Base-by-base conservation (phyloP, 2,797 vertebrate species). In the Parambassis ranga region DNA sequence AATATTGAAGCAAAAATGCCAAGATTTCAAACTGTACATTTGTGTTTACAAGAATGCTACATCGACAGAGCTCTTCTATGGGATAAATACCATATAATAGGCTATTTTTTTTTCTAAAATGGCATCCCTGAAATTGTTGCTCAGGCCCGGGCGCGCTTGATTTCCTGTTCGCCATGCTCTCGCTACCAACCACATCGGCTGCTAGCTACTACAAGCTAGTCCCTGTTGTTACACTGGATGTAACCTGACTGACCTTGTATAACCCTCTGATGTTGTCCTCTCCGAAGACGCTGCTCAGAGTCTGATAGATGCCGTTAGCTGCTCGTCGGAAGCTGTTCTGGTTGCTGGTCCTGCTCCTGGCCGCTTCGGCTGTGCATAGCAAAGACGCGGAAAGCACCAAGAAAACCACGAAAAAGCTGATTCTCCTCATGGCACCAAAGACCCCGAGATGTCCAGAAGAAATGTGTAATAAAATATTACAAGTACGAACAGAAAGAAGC, bases 191-290 rank as follows among this genome's bases (percentile, higher is more conserved):
- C 43, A 7, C 24, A 6, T 28, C 4, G 4, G 3, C 15, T 15
- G 43, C 16, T 7, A 18, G n/a, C 53, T 24, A 2, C 15, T 9
- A 3, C n/a, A 49, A 22, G 2, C 6, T 19, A 22, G 30, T 4
- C 0, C 5, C 1, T 9, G 1, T 6, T 3, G 6, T 5, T 13
- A 5, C 10, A 5, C 15, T 0, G 10, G 4, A 4, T 2, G 4
- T 11, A n/a, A 9, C 10, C 1, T 1, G 36, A 60, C 79, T 62
- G 60, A 97, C 96, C 95, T 96, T 97, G 81, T 96, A 94, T 7
- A 95, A 55, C 4, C 91, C 91, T 77, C 94, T 86, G 66, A 97
- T 96, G 87, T 95, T 98, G 53, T 98, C 96, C 89, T 98, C 96
- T 37, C 97, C 96, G 77, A 96, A 93, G 2, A 96, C 83, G 59